Conservation (phyloP, 2,888 invertebrate genomes). For the Chrysotoxum bicinctum region DNA sequence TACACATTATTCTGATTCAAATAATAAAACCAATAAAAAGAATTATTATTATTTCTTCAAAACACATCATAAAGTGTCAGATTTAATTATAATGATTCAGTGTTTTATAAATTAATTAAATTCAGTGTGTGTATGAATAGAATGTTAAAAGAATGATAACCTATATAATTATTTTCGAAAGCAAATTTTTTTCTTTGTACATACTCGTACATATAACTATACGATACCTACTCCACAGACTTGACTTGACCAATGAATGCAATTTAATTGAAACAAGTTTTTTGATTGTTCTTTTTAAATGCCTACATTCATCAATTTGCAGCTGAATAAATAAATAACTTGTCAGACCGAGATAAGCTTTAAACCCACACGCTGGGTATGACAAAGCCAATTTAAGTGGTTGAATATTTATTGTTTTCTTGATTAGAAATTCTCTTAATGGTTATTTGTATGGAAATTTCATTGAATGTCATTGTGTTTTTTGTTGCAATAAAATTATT, state of each 20-base stretch:
- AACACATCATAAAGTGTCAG: slow-evolving; percentile 27
- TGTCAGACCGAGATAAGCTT: slow-evolving; percentile 49
- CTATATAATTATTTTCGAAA: slow-evolving; percentile 1
- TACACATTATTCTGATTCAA: slow-evolving; percentile 2
- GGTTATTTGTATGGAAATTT: slow-evolving; percentile 47
- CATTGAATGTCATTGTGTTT: background rate
- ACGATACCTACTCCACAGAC: background rate
- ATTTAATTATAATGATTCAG: slow-evolving; percentile 9
- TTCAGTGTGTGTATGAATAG: background rate
- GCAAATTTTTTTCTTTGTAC: background rate
- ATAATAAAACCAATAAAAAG: background rate
- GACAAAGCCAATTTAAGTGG: slow-evolving; percentile 46
- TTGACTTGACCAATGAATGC: slow-evolving; percentile 4
- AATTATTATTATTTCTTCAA: background rate
- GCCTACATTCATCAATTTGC: slow-evolving; percentile 41
- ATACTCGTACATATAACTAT: too few species aligned
- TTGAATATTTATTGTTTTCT: slow-evolving; percentile 56
- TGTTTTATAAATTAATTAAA: background rate
- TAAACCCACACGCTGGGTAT: slow-evolving; percentile 16
- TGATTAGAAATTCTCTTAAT: slow-evolving; percentile 45
- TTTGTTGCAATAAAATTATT: background rate
- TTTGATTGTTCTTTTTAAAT: slow-evolving; percentile 21
- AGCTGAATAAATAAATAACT: slow-evolving; percentile 33
- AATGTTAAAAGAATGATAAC: background rate
- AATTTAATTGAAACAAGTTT: slow-evolving; percentile 30